Base-by-base conservation (phyloP, 1,140 invertebrate species). In the Drosophila bocqueti region DNA sequence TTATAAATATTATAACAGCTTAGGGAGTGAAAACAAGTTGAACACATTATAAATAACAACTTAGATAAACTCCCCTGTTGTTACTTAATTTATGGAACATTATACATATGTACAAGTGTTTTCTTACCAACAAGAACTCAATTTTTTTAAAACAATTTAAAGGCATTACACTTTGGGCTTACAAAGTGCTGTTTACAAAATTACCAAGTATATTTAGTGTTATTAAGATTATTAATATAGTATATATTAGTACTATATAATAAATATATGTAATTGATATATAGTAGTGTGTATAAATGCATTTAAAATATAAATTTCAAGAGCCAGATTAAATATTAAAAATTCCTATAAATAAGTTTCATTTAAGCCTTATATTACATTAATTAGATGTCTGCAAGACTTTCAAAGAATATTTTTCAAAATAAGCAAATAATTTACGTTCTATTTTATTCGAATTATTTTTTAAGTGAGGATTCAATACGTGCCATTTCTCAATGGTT, bases 1-100 rank as follows among this genome's bases (percentile, higher is more conserved):
- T 47, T 21, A 46, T 60, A 60, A 60, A 60, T 60, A 47, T n/a
- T 60, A 31, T 34, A 60, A 24, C 9, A 47, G 42, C 18, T 47
- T 29, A 16, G 43, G 42, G 42, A 29, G 42, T 24, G 13, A 31
- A 60, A 21, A 21, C 58, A 47, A 21, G 15, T 18, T 31, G 13
- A 47, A 46, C n/a, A 47, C 26, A 47, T 47, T 26, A 31, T 31
- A 46, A 60, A 29, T 10, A 31, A 18, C 16, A n/a, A 16, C 58
- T 15, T 46, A 15, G 15, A 34, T 15, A 61, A 29, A 34, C 15
- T n/a, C 5, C 34, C 34, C n/a, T 36, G 50, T 34, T 36, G 8
- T 24, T 15, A 4, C 4, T 6, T 15, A 36, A 36, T 54, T 15
- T 16, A 54, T 54, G 4, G 4, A 54, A 21, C 11, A 31, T 31